phyloP scores from a whole-genome alignment of 2,888 invertebrate species.

The Eupithecia subfuscata region DNA sequence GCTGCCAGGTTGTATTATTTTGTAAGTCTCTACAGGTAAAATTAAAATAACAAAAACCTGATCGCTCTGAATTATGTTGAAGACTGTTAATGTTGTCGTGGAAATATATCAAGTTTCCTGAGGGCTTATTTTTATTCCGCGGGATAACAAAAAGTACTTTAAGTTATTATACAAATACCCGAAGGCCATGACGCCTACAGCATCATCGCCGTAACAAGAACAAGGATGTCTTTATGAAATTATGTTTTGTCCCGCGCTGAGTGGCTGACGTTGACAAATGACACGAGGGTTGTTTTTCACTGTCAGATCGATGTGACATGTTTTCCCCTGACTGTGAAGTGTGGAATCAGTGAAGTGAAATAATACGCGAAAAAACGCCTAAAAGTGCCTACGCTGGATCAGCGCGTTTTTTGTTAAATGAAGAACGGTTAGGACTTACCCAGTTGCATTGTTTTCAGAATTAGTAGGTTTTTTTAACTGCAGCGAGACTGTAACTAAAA shows the following conservation, averaged over 20 bases:
- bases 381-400: conserved; percentile 41
- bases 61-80: neutral
- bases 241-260: conserved; percentile 77
- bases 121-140: conserved; percentile 22
- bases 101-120: conserved; percentile 10
- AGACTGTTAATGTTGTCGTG: neutral
- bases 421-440: neutral
- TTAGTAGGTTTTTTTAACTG: neutral
- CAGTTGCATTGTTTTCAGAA: neutral
- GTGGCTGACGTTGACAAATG: conserved; percentile 81
- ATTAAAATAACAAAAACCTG: neutral
- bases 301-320: conserved; percentile 81
- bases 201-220: conserved; percentile 69
- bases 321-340: conserved; percentile 73
- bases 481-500: neutral
- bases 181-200: conserved; percentile 53
- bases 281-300: conserved; percentile 78
- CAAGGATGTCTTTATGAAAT: conserved; percentile 81
- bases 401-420: conserved; percentile 1
- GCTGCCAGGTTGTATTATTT: neutral
- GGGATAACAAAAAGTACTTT: conserved; percentile 30
- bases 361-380: conserved; percentile 54
- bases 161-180: conserved; percentile 55
- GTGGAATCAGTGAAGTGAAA: conserved; percentile 73
- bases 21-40: neutral